These are phyloP conservation scores for Conus ventricosus DNA, from an alignment of 1,140 invertebrate species.

Conservation along the genomic window DNA sequence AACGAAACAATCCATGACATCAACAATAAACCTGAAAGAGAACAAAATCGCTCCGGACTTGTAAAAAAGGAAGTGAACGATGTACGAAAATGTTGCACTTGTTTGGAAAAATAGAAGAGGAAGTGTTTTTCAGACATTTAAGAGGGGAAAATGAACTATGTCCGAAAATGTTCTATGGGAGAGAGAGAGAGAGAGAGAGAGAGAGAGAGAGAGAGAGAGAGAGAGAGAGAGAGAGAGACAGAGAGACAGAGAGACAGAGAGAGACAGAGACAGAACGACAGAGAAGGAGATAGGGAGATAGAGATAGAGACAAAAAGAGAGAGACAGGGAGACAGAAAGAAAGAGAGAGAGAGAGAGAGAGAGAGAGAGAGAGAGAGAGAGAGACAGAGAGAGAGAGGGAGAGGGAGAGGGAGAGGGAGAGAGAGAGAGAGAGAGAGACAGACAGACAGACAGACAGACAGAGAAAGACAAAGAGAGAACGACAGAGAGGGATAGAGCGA, in stretches of 20 bases:
- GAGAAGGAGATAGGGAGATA: not conserved
- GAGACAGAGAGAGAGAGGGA: not conserved
- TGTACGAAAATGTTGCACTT: too few species aligned
- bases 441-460: not conserved
- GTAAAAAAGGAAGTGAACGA: too few species aligned
- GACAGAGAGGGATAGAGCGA: not conserved
- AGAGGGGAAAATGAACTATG: too few species aligned
- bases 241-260: not conserved
- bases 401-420: not conserved
- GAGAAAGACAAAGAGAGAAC: not conserved
- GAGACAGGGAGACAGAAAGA: not conserved
- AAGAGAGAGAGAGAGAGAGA: not conserved
- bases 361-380: not conserved
- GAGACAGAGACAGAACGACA: not conserved
- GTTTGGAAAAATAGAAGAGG: too few species aligned
- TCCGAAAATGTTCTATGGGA: not conserved
- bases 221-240: not conserved
- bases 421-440: not conserved
- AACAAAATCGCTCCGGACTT: too few species aligned
- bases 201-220: not conserved
- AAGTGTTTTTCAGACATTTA: too few species aligned
- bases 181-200: not conserved
- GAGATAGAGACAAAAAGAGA: not conserved
- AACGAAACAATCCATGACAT: too few species aligned
- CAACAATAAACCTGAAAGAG: too few species aligned